Evolutionary conservation across 2,888 invertebrate genomes (phyloP).

Genomic region (Phoenoteleia sp.): DNA sequence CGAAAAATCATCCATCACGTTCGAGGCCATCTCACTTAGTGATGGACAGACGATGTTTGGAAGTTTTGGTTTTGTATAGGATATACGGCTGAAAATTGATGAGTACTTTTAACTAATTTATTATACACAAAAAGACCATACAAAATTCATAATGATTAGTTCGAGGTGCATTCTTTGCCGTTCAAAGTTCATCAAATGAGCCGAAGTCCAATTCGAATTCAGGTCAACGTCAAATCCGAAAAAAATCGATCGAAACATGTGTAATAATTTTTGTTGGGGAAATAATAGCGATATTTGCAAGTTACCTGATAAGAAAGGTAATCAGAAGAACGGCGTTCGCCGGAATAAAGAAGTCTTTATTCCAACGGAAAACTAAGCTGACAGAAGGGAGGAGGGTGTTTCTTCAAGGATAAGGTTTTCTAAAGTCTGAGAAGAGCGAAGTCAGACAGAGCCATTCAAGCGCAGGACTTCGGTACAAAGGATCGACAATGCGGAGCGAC

Average conservation of each 20-base stretch:
- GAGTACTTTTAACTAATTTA: constrained; percentile 86
- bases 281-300: constrained; percentile 15
- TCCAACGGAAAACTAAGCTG: constrained; percentile 83
- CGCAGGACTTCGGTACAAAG: constrained; percentile 80
- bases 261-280: too few relatives aligned
- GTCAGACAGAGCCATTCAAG: constrained; percentile 84
- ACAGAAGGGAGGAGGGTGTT: constrained; percentile 78
- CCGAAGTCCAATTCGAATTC: not conserved
- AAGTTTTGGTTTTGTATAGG: constrained; percentile 78
- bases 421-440: constrained; percentile 78
- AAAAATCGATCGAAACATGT: too few relatives aligned
- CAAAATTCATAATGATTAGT: constrained; percentile 83
- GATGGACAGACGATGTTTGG: constrained; percentile 75
- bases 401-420: constrained; percentile 75
- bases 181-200: constrained; percentile 10
- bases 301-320: constrained; percentile 25
- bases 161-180: constrained; percentile 37
- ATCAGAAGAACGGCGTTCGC: constrained; percentile 53
- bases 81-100: constrained; percentile 84
- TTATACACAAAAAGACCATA: constrained; percentile 83
- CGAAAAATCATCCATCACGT: constrained; percentile 85
- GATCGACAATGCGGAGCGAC: constrained; percentile 82
- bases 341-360: constrained; percentile 81
- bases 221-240: not conserved
- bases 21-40: constrained; percentile 82